These are phyloP conservation scores for Colletes latitarsis DNA, from an alignment of 1,140 invertebrate species.

Conservation along the genomic window DNA sequence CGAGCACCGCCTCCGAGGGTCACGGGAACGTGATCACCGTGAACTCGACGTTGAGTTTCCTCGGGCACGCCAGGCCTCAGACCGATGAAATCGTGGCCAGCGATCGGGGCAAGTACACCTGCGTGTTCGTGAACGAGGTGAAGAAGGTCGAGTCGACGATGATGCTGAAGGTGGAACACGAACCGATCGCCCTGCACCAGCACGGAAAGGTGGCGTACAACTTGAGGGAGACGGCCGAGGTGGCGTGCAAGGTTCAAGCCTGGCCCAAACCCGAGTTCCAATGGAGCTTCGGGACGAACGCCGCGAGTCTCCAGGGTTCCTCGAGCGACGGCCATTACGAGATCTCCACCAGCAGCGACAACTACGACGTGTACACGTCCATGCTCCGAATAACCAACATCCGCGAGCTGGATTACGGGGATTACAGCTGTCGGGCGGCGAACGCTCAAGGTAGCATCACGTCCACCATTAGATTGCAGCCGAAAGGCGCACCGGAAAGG, in stretches of 20 bases:
- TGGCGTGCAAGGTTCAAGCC: constrained; percentile 93
- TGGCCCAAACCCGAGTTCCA: constrained; percentile 96
- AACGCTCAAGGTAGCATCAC: constrained; percentile 89
- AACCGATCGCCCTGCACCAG: constrained; percentile 91
- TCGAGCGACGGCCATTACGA: constrained; percentile 92
- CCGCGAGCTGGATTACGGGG: constrained; percentile 91
- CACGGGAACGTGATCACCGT: constrained; percentile 90
- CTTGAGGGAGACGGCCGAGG: constrained; percentile 90
- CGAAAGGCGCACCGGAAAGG: constrained; percentile 91
- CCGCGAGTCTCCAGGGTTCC: constrained; percentile 86
- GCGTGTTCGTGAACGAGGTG: constrained; percentile 94
- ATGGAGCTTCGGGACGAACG: constrained; percentile 91
- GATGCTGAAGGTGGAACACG: constrained; percentile 94
- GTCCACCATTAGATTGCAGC: constrained; percentile 90
- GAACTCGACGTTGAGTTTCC: constrained; percentile 91
- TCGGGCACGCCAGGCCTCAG: constrained; percentile 87
- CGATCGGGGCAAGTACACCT: constrained; percentile 93
- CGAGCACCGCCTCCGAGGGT: constrained; percentile 88
- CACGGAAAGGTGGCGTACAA: constrained; percentile 95
- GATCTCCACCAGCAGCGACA: constrained; percentile 89
- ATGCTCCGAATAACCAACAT: constrained; percentile 89
- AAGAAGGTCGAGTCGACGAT: constrained; percentile 92
- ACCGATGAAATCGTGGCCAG: constrained; percentile 89
- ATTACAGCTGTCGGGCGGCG: constrained; percentile 92
- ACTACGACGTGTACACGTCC: constrained; percentile 93